phyloP scores from a whole-genome alignment of 2,113 vertebrate genomes.

The Mus pahari region DNA sequence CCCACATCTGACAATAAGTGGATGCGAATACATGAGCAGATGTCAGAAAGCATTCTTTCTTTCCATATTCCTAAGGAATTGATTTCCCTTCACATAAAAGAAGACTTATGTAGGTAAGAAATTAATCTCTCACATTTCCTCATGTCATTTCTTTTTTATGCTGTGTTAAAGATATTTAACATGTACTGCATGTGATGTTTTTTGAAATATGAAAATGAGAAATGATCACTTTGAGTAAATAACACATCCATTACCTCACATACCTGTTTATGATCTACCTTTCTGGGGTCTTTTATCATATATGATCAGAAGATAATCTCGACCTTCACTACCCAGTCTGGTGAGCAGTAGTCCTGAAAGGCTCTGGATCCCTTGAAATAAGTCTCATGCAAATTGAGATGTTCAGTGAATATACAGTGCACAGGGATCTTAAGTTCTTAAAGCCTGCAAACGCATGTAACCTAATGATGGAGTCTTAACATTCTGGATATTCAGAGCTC shows the following conservation, averaged over 20 bases:
- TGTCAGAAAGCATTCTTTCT: slow-evolving; percentile 96
- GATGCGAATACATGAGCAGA: slow-evolving; percentile 97
- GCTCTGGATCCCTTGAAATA: background rate
- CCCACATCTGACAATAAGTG: slow-evolving; percentile 96
- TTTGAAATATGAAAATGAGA: background rate
- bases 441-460: background rate
- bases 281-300: background rate
- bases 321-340: background rate
- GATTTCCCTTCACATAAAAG: slow-evolving; percentile 94
- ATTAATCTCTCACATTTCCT: background rate
- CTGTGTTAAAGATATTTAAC: background rate
- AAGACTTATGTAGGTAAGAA: slow-evolving; percentile 95
- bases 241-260: background rate
- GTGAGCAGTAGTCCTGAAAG: background rate
- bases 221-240: background rate
- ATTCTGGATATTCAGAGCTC: background rate
- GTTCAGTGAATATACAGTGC: background rate
- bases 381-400: background rate
- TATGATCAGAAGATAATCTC: background rate
- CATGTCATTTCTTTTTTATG: background rate
- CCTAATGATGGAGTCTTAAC: background rate
- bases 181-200: background rate
- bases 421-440: background rate
- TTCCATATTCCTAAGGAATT: slow-evolving; percentile 97
- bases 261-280: background rate